Percentiles rank a stretch among this genome's conserved stretches.
Conservation (phyloP, 2,797 vertebrate genomes). For the Alca torda region DNA sequence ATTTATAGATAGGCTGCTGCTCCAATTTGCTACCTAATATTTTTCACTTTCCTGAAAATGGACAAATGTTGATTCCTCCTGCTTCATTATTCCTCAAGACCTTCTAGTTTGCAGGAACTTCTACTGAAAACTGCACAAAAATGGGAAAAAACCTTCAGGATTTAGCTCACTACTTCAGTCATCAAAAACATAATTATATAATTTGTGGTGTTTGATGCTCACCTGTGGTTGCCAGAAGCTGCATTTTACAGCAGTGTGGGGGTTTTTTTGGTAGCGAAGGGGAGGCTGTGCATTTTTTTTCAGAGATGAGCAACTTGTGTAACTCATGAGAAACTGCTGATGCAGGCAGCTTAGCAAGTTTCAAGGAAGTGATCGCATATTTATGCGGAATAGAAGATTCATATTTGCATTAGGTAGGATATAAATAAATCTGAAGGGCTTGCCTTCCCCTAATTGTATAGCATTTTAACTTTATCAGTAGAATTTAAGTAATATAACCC, state of each 20-base stretch:
- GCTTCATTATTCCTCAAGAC: not conserved
- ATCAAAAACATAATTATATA: not conserved
- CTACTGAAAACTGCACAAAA: not conserved
- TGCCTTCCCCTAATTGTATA: slow-evolving; percentile 3
- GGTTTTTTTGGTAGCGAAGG: not conserved
- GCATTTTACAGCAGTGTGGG: not conserved
- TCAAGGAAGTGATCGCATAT: slow-evolving; percentile 35
- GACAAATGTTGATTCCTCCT: not conserved
- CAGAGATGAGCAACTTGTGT: not conserved
- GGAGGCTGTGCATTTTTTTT: not conserved
- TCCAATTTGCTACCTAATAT: not conserved
- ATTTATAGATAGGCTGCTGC: not conserved
- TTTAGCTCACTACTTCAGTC: not conserved
- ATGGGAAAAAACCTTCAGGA: not conserved
- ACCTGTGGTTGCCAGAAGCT: not conserved
- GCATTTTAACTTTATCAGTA: slow-evolving; percentile 12
- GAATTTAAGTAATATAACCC: not conserved
- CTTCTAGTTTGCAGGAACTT: not conserved
- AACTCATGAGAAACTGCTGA: slow-evolving; percentile 56
- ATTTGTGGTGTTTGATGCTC: not conserved
- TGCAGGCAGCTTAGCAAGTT: slow-evolving; percentile 24
- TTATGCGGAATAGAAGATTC: slow-evolving; percentile 24
- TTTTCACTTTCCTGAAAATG: not conserved
- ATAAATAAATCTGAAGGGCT: slow-evolving; percentile 42
- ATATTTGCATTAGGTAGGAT: slow-evolving; percentile 37